A percentile compares a stretch with the other conserved stretches of the same genome.
Conservation (phyloP, 2,113 vertebrate genomes). For the Sylvia atricapilla region DNA sequence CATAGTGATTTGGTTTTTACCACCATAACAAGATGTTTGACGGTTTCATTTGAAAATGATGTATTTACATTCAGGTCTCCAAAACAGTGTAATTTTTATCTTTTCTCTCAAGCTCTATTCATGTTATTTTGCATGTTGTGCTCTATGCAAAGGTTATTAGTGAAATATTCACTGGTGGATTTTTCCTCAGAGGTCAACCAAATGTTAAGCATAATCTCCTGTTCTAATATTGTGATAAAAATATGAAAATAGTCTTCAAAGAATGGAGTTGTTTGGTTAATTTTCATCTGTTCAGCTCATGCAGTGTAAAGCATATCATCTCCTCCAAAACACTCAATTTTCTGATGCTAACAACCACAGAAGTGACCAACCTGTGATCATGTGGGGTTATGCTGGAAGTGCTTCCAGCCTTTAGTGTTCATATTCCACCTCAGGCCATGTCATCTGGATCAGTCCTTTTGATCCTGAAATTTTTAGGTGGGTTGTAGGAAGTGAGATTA, state of each 20-base stretch:
- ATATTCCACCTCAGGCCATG: accelerated
- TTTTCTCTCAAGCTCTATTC: neutral
- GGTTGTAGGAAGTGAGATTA: neutral
- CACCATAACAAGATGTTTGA: constrained; percentile 55
- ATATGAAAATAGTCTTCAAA: neutral
- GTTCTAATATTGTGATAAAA: neutral
- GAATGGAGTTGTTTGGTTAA: neutral
- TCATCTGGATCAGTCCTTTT: neutral
- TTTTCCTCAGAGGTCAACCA: neutral
- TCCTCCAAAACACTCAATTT: neutral
- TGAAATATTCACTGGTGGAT: neutral
- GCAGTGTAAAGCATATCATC: neutral
- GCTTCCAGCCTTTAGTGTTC: neutral
- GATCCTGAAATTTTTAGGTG: neutral
- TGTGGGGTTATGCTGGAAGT: neutral
- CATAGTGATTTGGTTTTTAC: constrained; percentile 45
- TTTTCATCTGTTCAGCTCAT: neutral
- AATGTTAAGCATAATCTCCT: neutral
- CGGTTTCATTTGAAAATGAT: constrained; percentile 66
- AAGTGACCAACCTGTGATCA: neutral
- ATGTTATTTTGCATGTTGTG: neutral
- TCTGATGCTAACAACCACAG: neutral
- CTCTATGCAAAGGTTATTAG: neutral
- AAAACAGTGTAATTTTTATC: constrained; percentile 46
- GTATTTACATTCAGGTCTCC: constrained; percentile 8